Evolutionary conservation across 2,888 invertebrate genomes (phyloP).

Genomic region (Steromphala cineraria): DNA sequence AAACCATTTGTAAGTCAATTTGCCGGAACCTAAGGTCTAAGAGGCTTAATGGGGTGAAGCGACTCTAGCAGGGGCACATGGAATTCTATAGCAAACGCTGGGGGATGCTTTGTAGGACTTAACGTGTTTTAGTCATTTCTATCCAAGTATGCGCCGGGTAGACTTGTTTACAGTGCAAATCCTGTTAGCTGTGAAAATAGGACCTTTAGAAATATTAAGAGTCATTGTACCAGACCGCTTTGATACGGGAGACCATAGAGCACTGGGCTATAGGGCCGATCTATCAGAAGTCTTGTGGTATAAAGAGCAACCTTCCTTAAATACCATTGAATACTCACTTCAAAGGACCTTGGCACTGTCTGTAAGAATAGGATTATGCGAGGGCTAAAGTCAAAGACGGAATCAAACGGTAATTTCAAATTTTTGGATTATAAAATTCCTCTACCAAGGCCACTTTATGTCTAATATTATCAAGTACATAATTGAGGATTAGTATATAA

Average conservation of each 20-base stretch:
- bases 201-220: not conserved
- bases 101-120: not conserved
- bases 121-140: not conserved
- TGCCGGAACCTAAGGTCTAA: not conserved
- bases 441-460: no score
- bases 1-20: not conserved
- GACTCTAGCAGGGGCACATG: not conserved
- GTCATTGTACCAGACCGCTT: not conserved
- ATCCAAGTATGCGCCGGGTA: not conserved
- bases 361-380: not conserved
- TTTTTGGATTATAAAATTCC: no score
- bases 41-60: not conserved
- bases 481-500: no score
- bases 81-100: not conserved
- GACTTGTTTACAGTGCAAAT: not conserved
- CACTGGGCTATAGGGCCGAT: not conserved
- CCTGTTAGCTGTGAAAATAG: conserved; percentile 1
- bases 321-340: not conserved
- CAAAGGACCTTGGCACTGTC: not conserved
- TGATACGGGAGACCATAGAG: not conserved
- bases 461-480: no score
- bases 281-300: not conserved
- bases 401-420: not conserved
- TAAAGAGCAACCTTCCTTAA: not conserved
- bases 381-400: not conserved